Evolutionary conservation across 2,113 vertebrate genomes (phyloP).

Genomic region (Aramus guarauna): DNA sequence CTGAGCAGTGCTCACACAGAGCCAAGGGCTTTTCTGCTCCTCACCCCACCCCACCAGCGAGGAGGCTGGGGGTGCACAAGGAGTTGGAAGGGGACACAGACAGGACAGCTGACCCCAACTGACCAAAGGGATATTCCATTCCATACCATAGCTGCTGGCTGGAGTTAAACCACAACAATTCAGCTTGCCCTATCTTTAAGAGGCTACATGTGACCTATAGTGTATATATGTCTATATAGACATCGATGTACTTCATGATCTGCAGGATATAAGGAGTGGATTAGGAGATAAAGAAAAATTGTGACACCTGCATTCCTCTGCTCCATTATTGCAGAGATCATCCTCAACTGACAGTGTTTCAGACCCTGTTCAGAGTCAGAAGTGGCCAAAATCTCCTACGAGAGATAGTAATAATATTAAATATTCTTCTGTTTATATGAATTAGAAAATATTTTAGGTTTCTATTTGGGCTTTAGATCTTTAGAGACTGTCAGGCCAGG

Average conservation of each 20-base stretch:
- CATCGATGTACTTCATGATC: neutral
- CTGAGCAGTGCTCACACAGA: too few relatives aligned
- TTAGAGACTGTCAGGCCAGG: neutral
- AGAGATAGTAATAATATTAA: neutral
- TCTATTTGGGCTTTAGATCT: neutral
- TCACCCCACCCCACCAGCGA: too few relatives aligned
- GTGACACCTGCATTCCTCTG: rapidly evolving
- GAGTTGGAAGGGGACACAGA: too few relatives aligned
- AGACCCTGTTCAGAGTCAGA: neutral
- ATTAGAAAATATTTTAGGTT: neutral
- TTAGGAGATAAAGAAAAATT: neutral
- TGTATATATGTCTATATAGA: neutral
- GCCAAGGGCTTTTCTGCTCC: too few relatives aligned
- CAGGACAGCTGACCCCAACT: too few relatives aligned
- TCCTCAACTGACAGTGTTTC: neutral
- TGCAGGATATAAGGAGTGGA: neutral
- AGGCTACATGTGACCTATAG: neutral
- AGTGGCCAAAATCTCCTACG: neutral
- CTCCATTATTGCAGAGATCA: rapidly evolving
- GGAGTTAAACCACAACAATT: too few relatives aligned
- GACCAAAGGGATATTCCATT: too few relatives aligned
- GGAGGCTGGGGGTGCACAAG: too few relatives aligned
- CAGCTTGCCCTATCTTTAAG: neutral
- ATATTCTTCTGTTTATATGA: neutral
- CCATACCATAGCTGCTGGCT: too few relatives aligned